phyloP scores from a whole-genome alignment of 2,888 invertebrate species.

The Synergus gifuensis region DNA sequence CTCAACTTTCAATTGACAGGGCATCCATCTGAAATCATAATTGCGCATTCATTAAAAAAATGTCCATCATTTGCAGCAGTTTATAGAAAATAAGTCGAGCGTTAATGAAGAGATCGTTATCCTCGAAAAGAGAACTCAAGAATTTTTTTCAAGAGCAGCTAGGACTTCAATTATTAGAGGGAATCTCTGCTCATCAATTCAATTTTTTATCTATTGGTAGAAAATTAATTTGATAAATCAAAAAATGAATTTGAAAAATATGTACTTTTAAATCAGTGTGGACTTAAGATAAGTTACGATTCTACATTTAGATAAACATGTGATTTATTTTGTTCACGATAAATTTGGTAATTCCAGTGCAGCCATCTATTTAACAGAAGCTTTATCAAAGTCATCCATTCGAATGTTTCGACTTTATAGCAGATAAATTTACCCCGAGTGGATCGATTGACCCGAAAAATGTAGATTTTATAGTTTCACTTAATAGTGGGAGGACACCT shows the following conservation, averaged over 20 bases:
- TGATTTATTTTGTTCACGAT: constrained; percentile 34
- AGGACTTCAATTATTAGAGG: too few species aligned
- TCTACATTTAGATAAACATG: constrained; percentile 18
- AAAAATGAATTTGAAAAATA: neutral
- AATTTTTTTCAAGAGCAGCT: neutral
- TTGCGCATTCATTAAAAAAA: constrained; percentile 1
- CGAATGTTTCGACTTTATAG: constrained; percentile 37
- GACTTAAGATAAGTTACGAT: constrained; percentile 15
- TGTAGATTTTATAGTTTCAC: constrained; percentile 36
- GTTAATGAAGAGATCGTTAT: neutral
- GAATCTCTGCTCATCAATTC: too few species aligned
- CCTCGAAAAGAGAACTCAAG: neutral
- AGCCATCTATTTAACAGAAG: constrained; percentile 38
- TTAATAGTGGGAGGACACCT: neutral
- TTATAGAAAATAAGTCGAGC: neutral
- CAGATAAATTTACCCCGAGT: constrained; percentile 32
- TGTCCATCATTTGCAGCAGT: neutral
- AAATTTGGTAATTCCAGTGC: constrained; percentile 37
- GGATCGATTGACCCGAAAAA: constrained; percentile 29
- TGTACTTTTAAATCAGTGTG: constrained; percentile 9
- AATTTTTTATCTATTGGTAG: too few species aligned
- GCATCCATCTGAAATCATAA: constrained; percentile 72
- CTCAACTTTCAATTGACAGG: constrained; percentile 73
- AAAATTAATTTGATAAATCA: neutral
- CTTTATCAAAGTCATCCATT: constrained; percentile 39